phyloP scores from a whole-genome alignment of 2,888 invertebrate genomes.

The Polydrusus pterygomalis region DNA sequence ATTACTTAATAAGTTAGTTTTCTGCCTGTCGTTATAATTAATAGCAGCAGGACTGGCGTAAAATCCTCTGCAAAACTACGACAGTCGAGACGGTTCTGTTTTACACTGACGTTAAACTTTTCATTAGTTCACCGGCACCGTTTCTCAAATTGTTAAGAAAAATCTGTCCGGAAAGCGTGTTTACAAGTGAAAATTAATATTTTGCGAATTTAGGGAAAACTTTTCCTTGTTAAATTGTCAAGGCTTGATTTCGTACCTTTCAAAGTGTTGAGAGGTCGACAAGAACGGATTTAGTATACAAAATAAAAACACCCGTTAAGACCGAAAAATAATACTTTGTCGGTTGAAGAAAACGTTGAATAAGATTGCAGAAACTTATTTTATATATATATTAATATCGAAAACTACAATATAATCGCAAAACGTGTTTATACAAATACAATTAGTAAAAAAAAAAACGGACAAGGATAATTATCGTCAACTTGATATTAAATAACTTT shows the following conservation, averaged over 20 bases:
- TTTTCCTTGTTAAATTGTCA: conserved; percentile 35
- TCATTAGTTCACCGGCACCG: conserved; percentile 33
- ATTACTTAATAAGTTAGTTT: conserved; percentile 35
- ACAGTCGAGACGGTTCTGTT: conserved; percentile 42
- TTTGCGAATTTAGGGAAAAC: conserved; percentile 30
- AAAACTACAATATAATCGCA: too few species aligned
- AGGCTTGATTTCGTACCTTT: conserved; percentile 6
- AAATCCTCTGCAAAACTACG: conserved; percentile 40
- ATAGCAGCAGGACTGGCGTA: conserved; percentile 40
- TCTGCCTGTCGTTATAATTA: conserved; percentile 42
- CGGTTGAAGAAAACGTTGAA: too few species aligned
- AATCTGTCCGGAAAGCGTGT: conserved; percentile 27
- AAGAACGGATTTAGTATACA: too few species aligned
- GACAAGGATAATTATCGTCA: too few species aligned
- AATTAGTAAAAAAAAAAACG: too few species aligned
- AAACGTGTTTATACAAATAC: too few species aligned
- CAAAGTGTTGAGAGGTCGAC: background rate
- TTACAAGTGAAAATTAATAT: conserved; percentile 38
- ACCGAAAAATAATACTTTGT: too few species aligned
- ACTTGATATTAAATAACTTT: too few species aligned
- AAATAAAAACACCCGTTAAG: too few species aligned
- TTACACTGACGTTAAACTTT: conserved; percentile 46
- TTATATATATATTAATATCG: too few species aligned
- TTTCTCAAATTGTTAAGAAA: conserved; percentile 36
- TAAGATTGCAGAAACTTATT: too few species aligned